Conservation (phyloP, 2,888 invertebrate species). For the Andrena flavipes region DNA sequence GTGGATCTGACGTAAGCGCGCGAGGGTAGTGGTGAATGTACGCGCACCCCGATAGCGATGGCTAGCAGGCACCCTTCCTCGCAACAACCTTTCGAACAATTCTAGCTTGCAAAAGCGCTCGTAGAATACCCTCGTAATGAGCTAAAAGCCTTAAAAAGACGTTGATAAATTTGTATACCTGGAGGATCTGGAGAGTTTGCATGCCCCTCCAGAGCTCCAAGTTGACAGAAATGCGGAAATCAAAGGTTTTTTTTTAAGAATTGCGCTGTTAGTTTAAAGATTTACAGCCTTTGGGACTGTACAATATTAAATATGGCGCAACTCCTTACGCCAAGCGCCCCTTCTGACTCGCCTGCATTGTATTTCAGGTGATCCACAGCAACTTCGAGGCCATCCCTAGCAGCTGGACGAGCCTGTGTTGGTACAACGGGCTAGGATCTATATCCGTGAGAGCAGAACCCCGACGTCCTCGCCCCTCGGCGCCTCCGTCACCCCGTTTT, state of each 20-base stretch:
- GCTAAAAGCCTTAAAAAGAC: neutral
- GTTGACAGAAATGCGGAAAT: neutral
- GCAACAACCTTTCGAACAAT: conserved; percentile 11
- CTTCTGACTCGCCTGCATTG: neutral
- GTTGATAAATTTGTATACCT: neutral
- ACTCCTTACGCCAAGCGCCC: neutral
- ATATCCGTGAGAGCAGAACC: conserved; percentile 26
- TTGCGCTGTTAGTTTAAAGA: no score
- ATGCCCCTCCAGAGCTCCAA: neutral
- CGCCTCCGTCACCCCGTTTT: conserved; percentile 32
- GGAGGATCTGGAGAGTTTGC: neutral
- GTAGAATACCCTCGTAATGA: neutral
- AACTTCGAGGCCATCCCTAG: conserved; percentile 9
- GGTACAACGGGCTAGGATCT: conserved; percentile 32
- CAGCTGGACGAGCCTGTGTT: neutral
- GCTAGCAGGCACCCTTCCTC: neutral
- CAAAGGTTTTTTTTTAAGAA: neutral
- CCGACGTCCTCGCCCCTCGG: conserved; percentile 35
- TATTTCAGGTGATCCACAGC: neutral
- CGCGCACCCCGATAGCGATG: conserved; percentile 15
- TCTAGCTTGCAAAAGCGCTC: neutral
- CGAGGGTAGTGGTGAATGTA: conserved; percentile 3
- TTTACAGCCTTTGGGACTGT: no score
- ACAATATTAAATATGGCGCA: neutral
- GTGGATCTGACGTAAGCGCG: conserved; percentile 31